Evolutionary conservation across 1,140 invertebrate genomes (phyloP).

Genomic region (Philotrypesis tridentata): DNA sequence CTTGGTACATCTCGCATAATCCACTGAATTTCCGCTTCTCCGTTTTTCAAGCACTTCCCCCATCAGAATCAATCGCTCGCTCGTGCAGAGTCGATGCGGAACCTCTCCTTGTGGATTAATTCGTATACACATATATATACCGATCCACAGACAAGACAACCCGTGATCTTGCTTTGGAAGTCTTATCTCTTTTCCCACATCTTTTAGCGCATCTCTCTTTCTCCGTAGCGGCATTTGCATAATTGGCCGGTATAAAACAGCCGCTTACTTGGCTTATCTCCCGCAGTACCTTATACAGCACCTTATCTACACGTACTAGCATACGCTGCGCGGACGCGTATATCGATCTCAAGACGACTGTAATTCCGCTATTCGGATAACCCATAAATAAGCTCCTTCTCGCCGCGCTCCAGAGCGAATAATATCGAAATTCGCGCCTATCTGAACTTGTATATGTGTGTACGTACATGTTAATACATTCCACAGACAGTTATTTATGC

Average conservation of each 20-base stretch:
- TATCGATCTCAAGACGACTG: conserved; percentile 1
- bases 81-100: neutral
- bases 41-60: neutral
- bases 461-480: neutral
- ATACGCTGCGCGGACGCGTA: neutral
- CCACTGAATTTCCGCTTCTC: neutral
- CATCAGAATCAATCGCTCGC: neutral
- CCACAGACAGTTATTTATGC: neutral
- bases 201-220: conserved; percentile 12
- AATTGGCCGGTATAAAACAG: conserved; percentile 33
- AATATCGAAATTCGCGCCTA: conserved; percentile 10
- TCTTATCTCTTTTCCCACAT: conserved; percentile 21
- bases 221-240: conserved; percentile 23
- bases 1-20: neutral
- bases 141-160: neutral
- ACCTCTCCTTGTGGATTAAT: conserved; percentile 12
- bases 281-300: neutral
- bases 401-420: neutral
- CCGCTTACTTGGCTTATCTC: neutral
- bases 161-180: neutral
- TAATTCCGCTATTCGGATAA: conserved; percentile 21
- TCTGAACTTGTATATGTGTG: neutral
- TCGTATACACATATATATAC: conserved; percentile 11
- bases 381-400: conserved; percentile 5
- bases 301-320: neutral